Base-by-base conservation (phyloP, 2,113 vertebrate genomes). In the Saimiri boliviensis region DNA sequence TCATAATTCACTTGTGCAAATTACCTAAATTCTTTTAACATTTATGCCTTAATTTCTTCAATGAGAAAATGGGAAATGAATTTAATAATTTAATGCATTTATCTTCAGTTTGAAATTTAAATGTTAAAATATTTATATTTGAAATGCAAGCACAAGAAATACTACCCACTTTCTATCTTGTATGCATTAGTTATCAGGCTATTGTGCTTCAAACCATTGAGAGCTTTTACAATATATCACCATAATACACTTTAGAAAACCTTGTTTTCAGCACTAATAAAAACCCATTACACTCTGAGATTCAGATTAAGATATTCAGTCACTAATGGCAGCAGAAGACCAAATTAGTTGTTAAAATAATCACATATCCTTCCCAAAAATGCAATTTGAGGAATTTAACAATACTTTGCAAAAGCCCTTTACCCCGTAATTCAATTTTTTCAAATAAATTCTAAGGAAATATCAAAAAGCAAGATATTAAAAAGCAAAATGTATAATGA, bases 391-490 rank as follows among this genome's bases (percentile, higher is more conserved):
- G 47, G 6, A 87, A 96, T 79, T 87, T 80, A 81, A 85, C 11
- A 91, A 80, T 45, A 91, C 37, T 89, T 83, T 86, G 56, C 49
- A 89, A 96, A 89, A 89, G 5, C 19, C 47, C 47, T 86, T 93
- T 86, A 58, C 20, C 21, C 9, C 58, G 54, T 35, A 45, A 56
- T 71, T 93, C 30, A 37, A 25, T 63, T 91, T 92, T 91, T 76
- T 56, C 81, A 95, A 95, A 77, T 74, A 88, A 88, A 95, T 85
- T 91, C 40, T 56, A 95, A 83, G 52, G 25, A 91, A 97, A 89
- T 74, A 79, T 63, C 27, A 32, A 32, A 63, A 63, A 63, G 60
- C 60, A 94, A 84, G 81, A 80, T 71, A 76, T n/a, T 40, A 85
- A 93, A 90, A 91, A 74, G 11, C 20, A 94, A 85, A 63, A 32